Evolutionary conservation across 2,797 vertebrate genomes (phyloP).

Genomic region (Sarcoramphus papa): DNA sequence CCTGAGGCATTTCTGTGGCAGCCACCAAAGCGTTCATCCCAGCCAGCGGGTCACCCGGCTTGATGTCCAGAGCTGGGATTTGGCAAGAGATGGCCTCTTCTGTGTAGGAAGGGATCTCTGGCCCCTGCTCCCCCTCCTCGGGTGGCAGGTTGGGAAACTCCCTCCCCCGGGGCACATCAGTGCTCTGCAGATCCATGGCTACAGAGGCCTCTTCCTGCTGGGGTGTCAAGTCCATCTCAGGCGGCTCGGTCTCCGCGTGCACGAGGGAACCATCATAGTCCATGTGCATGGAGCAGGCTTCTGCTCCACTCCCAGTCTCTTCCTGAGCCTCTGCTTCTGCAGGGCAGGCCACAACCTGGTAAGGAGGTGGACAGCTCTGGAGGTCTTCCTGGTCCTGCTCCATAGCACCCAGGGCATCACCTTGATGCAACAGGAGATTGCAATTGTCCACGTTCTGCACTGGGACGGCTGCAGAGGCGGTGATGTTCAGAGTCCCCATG

Average conservation of each 20-base stretch:
- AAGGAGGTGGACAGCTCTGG: conserved; percentile 68
- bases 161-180: neutral
- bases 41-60: conserved; percentile 87
- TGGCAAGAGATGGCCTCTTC: conserved; percentile 60
- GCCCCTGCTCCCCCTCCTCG: neutral
- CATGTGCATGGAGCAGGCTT: conserved; percentile 35
- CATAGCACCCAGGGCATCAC: conserved; percentile 27
- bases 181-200: conserved; percentile 36
- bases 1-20: conserved; percentile 88
- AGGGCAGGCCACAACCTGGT: conserved; percentile 62
- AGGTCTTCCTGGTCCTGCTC: conserved; percentile 70
- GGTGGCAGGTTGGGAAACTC: conserved; percentile 50
- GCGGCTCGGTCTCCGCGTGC: neutral
- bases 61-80: conserved; percentile 56
- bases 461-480: conserved; percentile 21
- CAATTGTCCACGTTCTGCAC: conserved; percentile 46
- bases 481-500: conserved; percentile 62
- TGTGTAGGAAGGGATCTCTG: conserved; percentile 37
- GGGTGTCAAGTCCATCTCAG: conserved; percentile 40
- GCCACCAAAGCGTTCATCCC: conserved; percentile 90
- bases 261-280: conserved; percentile 48
- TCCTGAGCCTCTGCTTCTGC: conserved; percentile 64
- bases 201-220: conserved; percentile 62
- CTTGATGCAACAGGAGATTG: conserved; percentile 52
- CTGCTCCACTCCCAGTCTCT: conserved; percentile 54